These are phyloP conservation scores for Martes martes DNA, from an alignment of 2,113 vertebrate species.

Conservation along the genomic window DNA sequence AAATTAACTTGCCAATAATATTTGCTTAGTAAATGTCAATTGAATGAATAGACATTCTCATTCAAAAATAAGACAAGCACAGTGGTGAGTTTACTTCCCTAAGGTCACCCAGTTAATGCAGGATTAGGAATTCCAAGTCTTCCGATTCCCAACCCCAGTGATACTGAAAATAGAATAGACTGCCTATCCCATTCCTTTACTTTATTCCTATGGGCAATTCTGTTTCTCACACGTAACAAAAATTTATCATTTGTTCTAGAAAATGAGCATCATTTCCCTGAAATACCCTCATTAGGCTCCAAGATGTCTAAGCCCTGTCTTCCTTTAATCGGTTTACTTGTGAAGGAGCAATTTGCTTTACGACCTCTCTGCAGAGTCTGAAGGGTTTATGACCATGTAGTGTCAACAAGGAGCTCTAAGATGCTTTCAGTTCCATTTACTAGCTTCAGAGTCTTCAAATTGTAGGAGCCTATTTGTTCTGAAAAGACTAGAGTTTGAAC, in stretches of 20 bases:
- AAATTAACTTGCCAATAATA: conserved; percentile 22
- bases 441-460: conserved; percentile 39
- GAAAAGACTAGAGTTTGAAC: conserved; percentile 55
- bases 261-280: conserved; percentile 70
- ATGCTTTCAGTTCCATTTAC: conserved; percentile 71
- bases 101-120: background rate
- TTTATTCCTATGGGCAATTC: conserved; percentile 59
- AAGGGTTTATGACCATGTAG: conserved; percentile 74
- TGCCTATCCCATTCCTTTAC: background rate
- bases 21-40: background rate
- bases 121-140: background rate
- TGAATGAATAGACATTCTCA: background rate
- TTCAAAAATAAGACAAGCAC: background rate
- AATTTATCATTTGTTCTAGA: conserved; percentile 76
- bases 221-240: conserved; percentile 73
- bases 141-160: background rate
- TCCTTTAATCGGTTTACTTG: conserved; percentile 73
- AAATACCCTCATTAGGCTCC: conserved; percentile 70
- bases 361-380: conserved; percentile 66
- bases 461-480: conserved; percentile 51
- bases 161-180: conserved; percentile 52
- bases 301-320: conserved; percentile 70
- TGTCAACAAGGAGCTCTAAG: conserved; percentile 72
- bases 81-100: background rate
- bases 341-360: conserved; percentile 76